Base-by-base conservation (phyloP, 64 coral and sea anemone genomes). In the Pocillopora damicornis region DNA sequence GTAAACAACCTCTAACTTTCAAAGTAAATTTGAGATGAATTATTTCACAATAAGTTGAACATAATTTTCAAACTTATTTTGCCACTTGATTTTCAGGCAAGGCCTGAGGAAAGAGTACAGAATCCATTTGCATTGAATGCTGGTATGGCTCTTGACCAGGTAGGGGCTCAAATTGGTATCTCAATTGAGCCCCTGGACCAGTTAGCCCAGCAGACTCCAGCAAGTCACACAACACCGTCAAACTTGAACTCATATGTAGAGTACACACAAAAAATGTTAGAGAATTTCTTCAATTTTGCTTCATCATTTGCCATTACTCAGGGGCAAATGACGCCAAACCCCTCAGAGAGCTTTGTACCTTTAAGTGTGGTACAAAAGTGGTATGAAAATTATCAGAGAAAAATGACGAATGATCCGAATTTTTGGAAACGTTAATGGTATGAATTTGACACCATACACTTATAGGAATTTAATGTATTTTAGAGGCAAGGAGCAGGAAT, bases 281-380 rank as follows among this genome's bases (percentile, higher is more conserved):
- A 99, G 69, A 99, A 90, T 76, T 99, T 99, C 90, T 91, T 99
- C 62, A 99, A 99, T 75, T 99, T 80, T 93, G 90, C 91, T 5
- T 86, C 88, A n/a, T 99, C 97, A 6, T 99, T 99, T 91, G 90
- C 90, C 1, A 61, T 86, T n/a, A 83, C 93, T 8, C 97, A 99
- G 83, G 61, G 83, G 6, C 90, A 95, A 90, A 99, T 99, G 97
- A 93, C 86, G 12, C 97, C 97, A 30, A 92, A 99, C 61, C 97
- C 90, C 16, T 83, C 79, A 37, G 88, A 99, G 61, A 93, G 65
- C 60, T 99, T 88, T 91, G 93, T 99, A 34, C 97, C 93, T 11
- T 35, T 95, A 58, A 93, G 97, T 60, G 86, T 86, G 30, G 93
- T 99, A 7, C 97, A 99, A 74, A 87, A 83, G 68, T 99, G 97